phyloP scores from a whole-genome alignment of 1,140 invertebrate species.

The Popillia japonica region DNA sequence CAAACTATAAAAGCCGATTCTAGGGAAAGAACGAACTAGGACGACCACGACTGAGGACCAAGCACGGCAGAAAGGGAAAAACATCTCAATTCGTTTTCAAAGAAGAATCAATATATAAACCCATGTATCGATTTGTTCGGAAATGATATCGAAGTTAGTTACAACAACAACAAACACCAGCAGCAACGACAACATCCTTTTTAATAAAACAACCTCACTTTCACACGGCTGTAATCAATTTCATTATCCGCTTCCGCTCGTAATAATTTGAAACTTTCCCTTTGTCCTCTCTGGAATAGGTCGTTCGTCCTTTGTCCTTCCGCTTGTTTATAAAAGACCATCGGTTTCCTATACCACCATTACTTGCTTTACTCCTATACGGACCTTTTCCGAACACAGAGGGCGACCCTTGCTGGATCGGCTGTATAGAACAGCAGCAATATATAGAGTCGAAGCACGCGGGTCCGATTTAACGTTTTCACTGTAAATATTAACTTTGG shows the following conservation, averaged over 20 bases:
- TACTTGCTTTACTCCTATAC: no score
- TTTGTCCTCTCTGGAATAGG: not conserved
- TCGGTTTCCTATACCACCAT: not conserved
- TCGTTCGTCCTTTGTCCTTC: not conserved
- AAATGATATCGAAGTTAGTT: not conserved
- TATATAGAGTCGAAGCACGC: not conserved
- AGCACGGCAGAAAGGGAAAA: no score
- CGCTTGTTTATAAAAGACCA: conserved; percentile 6
- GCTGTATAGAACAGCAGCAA: not conserved
- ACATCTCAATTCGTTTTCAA: no score
- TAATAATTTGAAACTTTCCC: not conserved
- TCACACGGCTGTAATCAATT: not conserved
- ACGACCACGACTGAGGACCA: no score
- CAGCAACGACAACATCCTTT: not conserved
- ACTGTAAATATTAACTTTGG: not conserved
- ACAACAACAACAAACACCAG: not conserved
- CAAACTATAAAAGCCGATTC: no score
- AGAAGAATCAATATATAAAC: no score
- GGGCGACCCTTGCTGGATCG: not conserved
- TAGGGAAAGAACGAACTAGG: no score
- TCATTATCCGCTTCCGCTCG: not conserved
- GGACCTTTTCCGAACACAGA: not conserved
- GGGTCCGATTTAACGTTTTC: not conserved
- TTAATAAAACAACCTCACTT: not conserved
- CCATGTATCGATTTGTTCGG: no score